Conservation (phyloP, 1,140 invertebrate genomes). For the Drosophila yakuba region DNA sequence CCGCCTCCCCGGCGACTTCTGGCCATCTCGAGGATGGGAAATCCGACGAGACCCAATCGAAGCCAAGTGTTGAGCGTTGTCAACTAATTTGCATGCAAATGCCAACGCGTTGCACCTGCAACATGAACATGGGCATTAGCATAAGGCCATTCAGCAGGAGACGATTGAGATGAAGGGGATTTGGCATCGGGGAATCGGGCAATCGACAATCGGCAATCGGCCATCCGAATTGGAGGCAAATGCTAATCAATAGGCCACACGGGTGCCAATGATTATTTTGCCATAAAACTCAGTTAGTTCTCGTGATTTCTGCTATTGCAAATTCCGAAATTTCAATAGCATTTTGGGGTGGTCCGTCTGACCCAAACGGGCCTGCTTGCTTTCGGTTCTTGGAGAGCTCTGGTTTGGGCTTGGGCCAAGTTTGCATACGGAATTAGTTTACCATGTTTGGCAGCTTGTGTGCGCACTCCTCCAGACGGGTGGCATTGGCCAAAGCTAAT, state of each 20-base stretch:
- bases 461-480: slow-evolving; percentile 32
- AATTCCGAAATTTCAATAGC: slow-evolving; percentile 68
- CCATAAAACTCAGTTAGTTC: slow-evolving; percentile 79
- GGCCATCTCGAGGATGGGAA: not conserved
- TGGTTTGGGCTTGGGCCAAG: slow-evolving; percentile 38
- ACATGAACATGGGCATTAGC: slow-evolving; percentile 66
- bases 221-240: slow-evolving; percentile 37
- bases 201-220: slow-evolving; percentile 2
- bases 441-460: slow-evolving; percentile 54
- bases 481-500: slow-evolving; percentile 63
- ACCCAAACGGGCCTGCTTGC: slow-evolving; percentile 20
- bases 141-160: slow-evolving; percentile 45
- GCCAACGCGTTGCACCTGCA: slow-evolving; percentile 76
- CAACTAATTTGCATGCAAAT: slow-evolving; percentile 81
- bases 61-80: slow-evolving; percentile 48
- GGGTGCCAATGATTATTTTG: slow-evolving; percentile 81
- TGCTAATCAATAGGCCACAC: slow-evolving; percentile 82
- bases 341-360: slow-evolving; percentile 59
- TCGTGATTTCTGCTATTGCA: slow-evolving; percentile 50
- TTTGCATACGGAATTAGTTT: slow-evolving; percentile 63
- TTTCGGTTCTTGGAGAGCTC: not conserved
- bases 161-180: slow-evolving; percentile 10
- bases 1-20: not conserved
- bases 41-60: slow-evolving; percentile 31
- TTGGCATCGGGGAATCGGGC: slow-evolving; percentile 10